These are phyloP conservation scores for Melipona bicolor DNA, from an alignment of 2,888 invertebrate species.

Conservation along the genomic window DNA sequence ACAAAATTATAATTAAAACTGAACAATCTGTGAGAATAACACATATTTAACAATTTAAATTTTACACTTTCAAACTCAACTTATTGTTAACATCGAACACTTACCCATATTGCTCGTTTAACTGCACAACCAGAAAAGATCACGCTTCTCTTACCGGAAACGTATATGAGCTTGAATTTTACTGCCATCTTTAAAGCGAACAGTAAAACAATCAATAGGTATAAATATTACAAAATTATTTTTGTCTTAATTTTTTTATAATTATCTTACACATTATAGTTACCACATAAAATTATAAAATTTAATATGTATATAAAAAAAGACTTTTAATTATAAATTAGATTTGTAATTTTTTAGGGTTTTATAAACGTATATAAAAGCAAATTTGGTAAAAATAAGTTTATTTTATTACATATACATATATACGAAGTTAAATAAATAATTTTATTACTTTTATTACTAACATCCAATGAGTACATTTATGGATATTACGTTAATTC, in stretches of 20 bases:
- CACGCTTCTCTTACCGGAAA: slow-evolving; percentile 64
- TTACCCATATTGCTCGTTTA: slow-evolving; percentile 78
- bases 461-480: not conserved
- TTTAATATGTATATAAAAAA: not conserved
- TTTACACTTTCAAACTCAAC: slow-evolving; percentile 42
- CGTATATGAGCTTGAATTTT: not conserved
- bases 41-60: not conserved
- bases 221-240: not conserved
- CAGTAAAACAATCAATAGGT: not conserved
- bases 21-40: not conserved
- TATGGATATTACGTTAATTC: slow-evolving; percentile 1
- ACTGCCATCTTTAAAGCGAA: slow-evolving; percentile 13
- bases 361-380: not conserved
- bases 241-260: not conserved
- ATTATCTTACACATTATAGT: not conserved
- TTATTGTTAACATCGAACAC: slow-evolving; percentile 56
- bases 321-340: not conserved
- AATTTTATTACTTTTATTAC: slow-evolving; percentile 11
- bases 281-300: not conserved
- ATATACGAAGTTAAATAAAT: not conserved
- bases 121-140: slow-evolving; percentile 75
- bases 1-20: not conserved
- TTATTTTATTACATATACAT: not conserved
- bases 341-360: not conserved
- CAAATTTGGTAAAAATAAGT: not conserved